These are phyloP conservation scores for Eristalis tenax DNA, from an alignment of 2,888 invertebrate species.

Conservation along the genomic window DNA sequence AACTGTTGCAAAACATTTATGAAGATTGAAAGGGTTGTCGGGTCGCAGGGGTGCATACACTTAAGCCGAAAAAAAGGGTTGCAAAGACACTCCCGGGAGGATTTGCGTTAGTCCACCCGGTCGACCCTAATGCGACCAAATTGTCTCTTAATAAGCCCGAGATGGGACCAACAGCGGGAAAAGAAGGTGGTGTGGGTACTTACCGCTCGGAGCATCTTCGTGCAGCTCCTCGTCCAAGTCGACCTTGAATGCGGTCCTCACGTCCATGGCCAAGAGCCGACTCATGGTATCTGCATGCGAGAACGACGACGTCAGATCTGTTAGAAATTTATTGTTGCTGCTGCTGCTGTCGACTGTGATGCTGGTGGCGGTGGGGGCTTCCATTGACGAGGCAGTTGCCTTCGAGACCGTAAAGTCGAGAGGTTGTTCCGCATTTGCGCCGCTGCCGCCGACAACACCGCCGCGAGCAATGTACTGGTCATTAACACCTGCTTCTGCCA, in stretches of 20 bases:
- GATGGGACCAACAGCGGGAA: not conserved
- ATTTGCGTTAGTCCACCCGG: constrained; percentile 50
- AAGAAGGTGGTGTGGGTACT: constrained; percentile 20
- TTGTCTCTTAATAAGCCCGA: constrained; percentile 53
- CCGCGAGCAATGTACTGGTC: constrained; percentile 74
- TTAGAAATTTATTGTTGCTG: constrained; percentile 67
- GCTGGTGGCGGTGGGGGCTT: constrained; percentile 26
- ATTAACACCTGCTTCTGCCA: constrained; percentile 78
- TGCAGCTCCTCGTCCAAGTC: constrained; percentile 36
- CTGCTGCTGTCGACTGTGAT: not conserved
- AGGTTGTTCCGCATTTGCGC: constrained; percentile 73
- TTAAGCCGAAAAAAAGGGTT: constrained; percentile 45
- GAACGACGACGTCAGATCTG: constrained; percentile 67
- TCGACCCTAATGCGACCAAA: constrained; percentile 64
- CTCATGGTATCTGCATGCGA: constrained; percentile 70
- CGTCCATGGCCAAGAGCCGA: constrained; percentile 62
- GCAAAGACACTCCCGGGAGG: constrained; percentile 40
- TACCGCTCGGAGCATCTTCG: constrained; percentile 49
- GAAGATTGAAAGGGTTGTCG: constrained; percentile 69
- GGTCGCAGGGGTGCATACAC: constrained; percentile 59
- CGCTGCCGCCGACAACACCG: constrained; percentile 72
- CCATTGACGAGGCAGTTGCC: constrained; percentile 46
- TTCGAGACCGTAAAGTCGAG: constrained; percentile 73
- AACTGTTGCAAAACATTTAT: constrained; percentile 67
- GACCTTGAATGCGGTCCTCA: constrained; percentile 61